Conservation (phyloP, 92 coral and sea anemone species). For the Zoanthus sociatus region DNA sequence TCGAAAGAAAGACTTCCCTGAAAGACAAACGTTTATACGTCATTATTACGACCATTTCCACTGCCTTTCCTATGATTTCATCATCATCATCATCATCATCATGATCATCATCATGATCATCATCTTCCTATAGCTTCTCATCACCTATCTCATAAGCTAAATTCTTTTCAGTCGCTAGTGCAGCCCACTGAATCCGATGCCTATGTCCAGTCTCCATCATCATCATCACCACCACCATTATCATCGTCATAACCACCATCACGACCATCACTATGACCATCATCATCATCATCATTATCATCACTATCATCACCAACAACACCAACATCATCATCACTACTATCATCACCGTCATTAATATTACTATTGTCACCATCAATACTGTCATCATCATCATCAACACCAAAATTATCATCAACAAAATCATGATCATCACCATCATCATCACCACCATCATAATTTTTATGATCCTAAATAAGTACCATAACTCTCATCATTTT, state of each 20-base stretch:
- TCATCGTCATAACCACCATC: neutral
- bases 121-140: neutral
- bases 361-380: no score
- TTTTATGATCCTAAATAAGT: no score
- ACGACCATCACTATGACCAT: neutral
- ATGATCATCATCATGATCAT: neutral
- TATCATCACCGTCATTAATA: no score
- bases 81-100: neutral
- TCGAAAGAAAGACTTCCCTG: constrained; percentile 46
- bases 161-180: neutral
- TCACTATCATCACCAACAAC: no score
- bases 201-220: neutral
- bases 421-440: no score
- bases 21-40: neutral
- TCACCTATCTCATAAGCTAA: neutral
- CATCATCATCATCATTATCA: neutral
- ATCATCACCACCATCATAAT: no score
- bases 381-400: no score
- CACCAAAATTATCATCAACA: neutral
- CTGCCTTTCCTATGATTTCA: neutral
- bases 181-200: neutral
- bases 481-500: neutral
- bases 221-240: neutral
- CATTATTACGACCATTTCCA: neutral
- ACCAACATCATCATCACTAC: no score